Conservation (phyloP, 2,888 invertebrate species). For the Zaprionus bogoriensis region DNA sequence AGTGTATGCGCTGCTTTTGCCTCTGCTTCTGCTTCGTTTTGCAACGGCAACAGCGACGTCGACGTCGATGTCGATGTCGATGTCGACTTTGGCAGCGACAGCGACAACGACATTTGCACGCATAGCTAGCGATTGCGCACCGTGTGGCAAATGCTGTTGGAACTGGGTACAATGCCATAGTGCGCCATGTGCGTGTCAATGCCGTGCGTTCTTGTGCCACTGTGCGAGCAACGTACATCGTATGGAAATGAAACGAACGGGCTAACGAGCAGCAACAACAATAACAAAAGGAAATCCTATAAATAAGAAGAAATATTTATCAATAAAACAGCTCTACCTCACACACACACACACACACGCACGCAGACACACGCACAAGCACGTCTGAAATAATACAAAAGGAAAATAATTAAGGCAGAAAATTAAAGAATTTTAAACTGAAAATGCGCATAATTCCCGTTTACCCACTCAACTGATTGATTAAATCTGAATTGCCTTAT, state of each 20-base stretch:
- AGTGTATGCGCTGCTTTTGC: conserved; percentile 43
- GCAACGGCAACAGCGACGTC: conserved; percentile 23
- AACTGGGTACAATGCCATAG: not conserved
- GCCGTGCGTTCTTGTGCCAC: conserved; percentile 10
- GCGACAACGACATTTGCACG: conserved; percentile 62
- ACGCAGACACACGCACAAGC: too few relatives aligned
- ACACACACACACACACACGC: not conserved
- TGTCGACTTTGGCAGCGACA: conserved; percentile 22
- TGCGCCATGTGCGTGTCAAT: not conserved
- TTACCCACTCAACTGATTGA: conserved; percentile 30
- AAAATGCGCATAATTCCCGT: conserved; percentile 28
- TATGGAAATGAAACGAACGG: conserved; percentile 59
- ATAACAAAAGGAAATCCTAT: conserved; percentile 52
- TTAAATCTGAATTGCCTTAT: conserved; percentile 26
- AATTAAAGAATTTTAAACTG: conserved; percentile 30
- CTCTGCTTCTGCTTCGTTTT: conserved; percentile 32
- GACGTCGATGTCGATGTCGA: too few relatives aligned
- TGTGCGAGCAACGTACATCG: conserved; percentile 54
- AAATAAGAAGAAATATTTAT: conserved; percentile 62
- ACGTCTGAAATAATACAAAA: conserved; percentile 9
- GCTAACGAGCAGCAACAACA: conserved; percentile 35
- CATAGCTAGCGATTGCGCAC: conserved; percentile 43
- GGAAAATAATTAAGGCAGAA: conserved; percentile 29
- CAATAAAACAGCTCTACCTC: conserved; percentile 34
- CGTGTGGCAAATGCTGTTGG: conserved; percentile 27